phyloP scores from a whole-genome alignment of 2,797 vertebrate genomes.

The Pangasius krempfi region DNA sequence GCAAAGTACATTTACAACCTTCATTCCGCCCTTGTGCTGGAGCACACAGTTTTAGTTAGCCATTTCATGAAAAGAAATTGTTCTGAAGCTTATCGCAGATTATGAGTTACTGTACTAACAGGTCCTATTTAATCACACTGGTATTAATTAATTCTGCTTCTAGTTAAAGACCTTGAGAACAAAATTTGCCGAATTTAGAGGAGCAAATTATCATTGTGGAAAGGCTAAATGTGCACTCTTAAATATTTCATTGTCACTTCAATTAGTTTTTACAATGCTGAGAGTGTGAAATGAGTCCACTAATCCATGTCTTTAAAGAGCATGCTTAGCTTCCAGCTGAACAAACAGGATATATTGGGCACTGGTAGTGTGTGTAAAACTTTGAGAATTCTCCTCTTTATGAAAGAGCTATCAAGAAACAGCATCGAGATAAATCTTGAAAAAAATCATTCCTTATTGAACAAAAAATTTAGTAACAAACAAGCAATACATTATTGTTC shows the following conservation, averaged over 20 bases:
- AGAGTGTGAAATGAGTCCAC: constrained; percentile 32
- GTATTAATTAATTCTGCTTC: constrained; percentile 68
- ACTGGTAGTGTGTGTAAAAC: constrained; percentile 13
- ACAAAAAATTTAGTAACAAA: constrained; percentile 18
- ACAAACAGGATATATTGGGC: constrained; percentile 21
- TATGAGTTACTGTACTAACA: constrained; percentile 62
- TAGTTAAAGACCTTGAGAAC: constrained; percentile 65
- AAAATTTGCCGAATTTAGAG: constrained; percentile 63
- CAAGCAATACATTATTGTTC: constrained; percentile 24
- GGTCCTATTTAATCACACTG: constrained; percentile 66
- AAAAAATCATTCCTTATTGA: constrained; percentile 10
- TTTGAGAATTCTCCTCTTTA: constrained; percentile 8
- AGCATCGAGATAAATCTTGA: not conserved
- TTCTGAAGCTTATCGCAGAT: constrained; percentile 63
- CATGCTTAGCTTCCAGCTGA: constrained; percentile 33
- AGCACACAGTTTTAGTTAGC: constrained; percentile 62
- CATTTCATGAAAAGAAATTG: constrained; percentile 65
- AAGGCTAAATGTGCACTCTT: constrained; percentile 52
- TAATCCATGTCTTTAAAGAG: constrained; percentile 39
- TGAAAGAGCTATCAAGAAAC: constrained; percentile 6
- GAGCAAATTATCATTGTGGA: constrained; percentile 49
- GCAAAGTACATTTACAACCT: not conserved
- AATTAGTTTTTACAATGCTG: constrained; percentile 48
- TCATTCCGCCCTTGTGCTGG: constrained; percentile 30
- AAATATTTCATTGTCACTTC: constrained; percentile 59